Evolutionary conservation across 2,888 invertebrate species (phyloP), one percentile per base, ranked within the genome.

Genomic region (Antheraea assamensis): DNA sequence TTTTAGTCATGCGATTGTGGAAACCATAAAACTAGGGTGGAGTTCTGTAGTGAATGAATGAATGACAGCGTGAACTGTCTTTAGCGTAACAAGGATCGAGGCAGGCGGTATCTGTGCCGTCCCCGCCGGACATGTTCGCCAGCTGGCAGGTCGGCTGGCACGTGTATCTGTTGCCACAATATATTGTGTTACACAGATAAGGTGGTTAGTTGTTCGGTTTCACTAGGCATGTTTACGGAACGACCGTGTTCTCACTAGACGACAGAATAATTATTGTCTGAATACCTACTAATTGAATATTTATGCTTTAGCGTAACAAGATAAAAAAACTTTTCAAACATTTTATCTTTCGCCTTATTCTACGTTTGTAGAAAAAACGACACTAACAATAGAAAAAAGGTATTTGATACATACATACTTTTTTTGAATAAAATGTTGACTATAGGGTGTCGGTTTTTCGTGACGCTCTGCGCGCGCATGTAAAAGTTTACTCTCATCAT

Each of bases 101-200:
- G 35, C 19, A 35, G 68, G 21, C 68, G 1, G 21, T 68, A 68
- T 68, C 68, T 35, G n/a, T n/a, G n/a, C 8, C n/a, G 21, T 68
- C 35, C 31, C 35, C n/a, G 35, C 21, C 68, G 68, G 68, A 68
- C 68, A n/a, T 68, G 68, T 68, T 35, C 35, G 35, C 21, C 35
- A 35, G 68, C 21, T 68, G 68, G 35, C 68, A 68, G 68, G 68
- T 35, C 68, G 61, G 61, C 61, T 27, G 61, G 61, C 27, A 35
- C 35, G 31, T 35, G 66, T 68, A 21, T n/a, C 68, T 35, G 68
- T 68, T 68, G 35, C 68, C 68, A 68, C 68, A 68, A 68, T 68
- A 68, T 68, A 68, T 68, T 24, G 35, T 35, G 35, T 68, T 68
- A 35, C 35, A n/a, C 3, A 13, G 68, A 68, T 68, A 68, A 68